Base-by-base conservation (phyloP, 37 sponge, comb jelly and placozoan species). In the Petrosia ficiformis region DNA sequence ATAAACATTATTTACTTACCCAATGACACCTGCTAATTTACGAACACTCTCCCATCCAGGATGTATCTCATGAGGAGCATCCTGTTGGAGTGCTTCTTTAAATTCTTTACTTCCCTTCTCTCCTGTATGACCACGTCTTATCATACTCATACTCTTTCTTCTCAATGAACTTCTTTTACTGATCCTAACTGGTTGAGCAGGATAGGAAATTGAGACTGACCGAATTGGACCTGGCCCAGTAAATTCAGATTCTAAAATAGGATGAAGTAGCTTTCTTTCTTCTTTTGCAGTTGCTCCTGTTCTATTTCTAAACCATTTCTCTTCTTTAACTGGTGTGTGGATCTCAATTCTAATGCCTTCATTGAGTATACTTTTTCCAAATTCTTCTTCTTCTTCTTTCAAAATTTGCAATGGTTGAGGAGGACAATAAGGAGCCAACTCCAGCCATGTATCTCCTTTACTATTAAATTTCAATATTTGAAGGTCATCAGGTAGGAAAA, bases 41-140 rank as follows among this genome's bases (percentile, higher is more conserved):
- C 83, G 34, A 33, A 92, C 67, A 34, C 77, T 84, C 39, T 88
- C 67, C 93, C 93, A 92, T 31, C 93, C 93, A 19, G 93, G 93
- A 60, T 92, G 93, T 31, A 70, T 28, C 80, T 92, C 93, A 67
- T 87, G 35, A 26, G 56, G 56, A 3, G 82, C 65, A 42, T 88
- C 88, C 42, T 44, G 80, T 37, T 42, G 67, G 64, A 92, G 57
- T 36, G 89, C 89, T 1, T 35, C 70, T 54, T 63, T 56, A 67
- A 88, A 92, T 36, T 59, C 32, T 10, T 30, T 34, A 39, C 82
- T 92, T 36, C 82, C 81, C n/a, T 58, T 30, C 63, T 83, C 87
- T 31, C 85, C 84, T 2, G 74, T 83, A 35, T 60, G 42, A 0
- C 84, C 88, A 24, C 65, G 77, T 21, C 44, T 29, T 19, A 92